Conservation (phyloP, 2,888 invertebrate species). For the Drosophila maculinotata region DNA sequence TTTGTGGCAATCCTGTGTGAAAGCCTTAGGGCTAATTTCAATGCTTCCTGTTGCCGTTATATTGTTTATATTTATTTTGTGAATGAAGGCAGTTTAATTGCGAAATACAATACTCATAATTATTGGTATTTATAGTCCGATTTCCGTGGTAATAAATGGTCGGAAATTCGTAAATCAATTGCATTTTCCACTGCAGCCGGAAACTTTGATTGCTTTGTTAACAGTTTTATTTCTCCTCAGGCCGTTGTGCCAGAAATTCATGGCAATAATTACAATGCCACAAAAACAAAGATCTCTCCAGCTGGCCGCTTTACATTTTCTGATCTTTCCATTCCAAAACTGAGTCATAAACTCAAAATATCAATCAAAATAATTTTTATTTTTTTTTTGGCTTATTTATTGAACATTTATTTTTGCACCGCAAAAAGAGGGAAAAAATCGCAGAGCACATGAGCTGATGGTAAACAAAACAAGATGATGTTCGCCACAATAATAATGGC, state of each 20-base stretch:
- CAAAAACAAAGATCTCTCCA: neutral
- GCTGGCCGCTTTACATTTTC: constrained; percentile 23
- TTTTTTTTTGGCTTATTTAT: constrained; percentile 25
- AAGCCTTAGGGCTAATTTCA: too few species aligned
- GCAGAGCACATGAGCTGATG: constrained; percentile 28
- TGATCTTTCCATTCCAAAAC: constrained; percentile 36
- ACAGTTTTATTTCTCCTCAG: neutral
- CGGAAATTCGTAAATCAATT: too few species aligned
- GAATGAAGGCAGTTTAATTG: too few species aligned
- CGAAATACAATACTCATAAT: too few species aligned
- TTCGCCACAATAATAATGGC: constrained; percentile 36
- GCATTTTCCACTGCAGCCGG: too few species aligned
- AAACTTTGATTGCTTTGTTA: neutral
- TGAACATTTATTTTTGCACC: constrained; percentile 38
- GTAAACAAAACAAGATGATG: constrained; percentile 61
- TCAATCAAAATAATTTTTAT: constrained; percentile 59
- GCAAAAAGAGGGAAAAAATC: constrained; percentile 35
- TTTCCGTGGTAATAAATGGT: too few species aligned
- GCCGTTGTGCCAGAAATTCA: neutral
- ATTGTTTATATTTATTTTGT: too few species aligned
- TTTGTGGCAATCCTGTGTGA: too few species aligned
- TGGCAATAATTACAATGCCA: constrained; percentile 32
- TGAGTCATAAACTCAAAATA: constrained; percentile 54
- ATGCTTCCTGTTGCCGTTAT: too few species aligned
- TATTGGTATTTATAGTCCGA: too few species aligned